Evolutionary conservation across 2,113 vertebrate genomes (phyloP).

Genomic region (Dipodomys stephensi): DNA sequence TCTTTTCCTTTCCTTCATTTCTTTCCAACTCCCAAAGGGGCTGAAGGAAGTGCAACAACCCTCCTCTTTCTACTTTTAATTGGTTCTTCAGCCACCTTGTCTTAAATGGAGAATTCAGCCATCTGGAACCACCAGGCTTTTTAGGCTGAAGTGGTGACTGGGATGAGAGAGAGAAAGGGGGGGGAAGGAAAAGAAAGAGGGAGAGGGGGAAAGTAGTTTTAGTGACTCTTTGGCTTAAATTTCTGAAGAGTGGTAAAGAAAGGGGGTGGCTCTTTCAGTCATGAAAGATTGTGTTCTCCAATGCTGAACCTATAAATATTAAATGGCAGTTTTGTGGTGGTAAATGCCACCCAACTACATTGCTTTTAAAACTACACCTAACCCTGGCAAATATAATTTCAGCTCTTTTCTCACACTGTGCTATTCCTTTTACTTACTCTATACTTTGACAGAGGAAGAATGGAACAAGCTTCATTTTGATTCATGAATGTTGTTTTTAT

Average conservation of each 20-base stretch:
- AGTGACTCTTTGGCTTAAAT: conserved; percentile 56
- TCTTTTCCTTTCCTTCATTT: conserved; percentile 41
- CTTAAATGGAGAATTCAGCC: conserved; percentile 54
- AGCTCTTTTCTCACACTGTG: conserved; percentile 69
- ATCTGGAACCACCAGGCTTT: conserved; percentile 39
- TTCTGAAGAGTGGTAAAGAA: conserved; percentile 50
- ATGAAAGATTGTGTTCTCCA: conserved; percentile 61
- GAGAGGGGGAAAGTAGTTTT: background rate
- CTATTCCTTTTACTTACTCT: conserved; percentile 73
- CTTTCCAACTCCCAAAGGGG: conserved; percentile 42
- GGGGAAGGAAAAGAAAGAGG: no score
- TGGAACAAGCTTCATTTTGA: conserved; percentile 81
- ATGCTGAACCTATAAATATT: conserved; percentile 74
- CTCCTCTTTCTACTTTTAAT: conserved; percentile 43
- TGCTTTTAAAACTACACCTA: conserved; percentile 75
- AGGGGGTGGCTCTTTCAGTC: conserved; percentile 49
- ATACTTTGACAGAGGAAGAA: conserved; percentile 78
- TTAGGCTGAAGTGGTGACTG: conserved; percentile 33
- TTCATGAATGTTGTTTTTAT: conserved; percentile 84
- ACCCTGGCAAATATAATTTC: conserved; percentile 75
- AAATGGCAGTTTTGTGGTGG: conserved; percentile 72
- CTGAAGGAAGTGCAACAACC: background rate
- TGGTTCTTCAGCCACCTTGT: conserved; percentile 25
- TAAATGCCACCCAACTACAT: conserved; percentile 67
- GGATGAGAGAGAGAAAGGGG: background rate